Percentiles rank a stretch among this genome's conserved stretches.
Evolutionary conservation across 1,140 invertebrate genomes (phyloP).

Genomic region (Drosophila ogumai): DNA sequence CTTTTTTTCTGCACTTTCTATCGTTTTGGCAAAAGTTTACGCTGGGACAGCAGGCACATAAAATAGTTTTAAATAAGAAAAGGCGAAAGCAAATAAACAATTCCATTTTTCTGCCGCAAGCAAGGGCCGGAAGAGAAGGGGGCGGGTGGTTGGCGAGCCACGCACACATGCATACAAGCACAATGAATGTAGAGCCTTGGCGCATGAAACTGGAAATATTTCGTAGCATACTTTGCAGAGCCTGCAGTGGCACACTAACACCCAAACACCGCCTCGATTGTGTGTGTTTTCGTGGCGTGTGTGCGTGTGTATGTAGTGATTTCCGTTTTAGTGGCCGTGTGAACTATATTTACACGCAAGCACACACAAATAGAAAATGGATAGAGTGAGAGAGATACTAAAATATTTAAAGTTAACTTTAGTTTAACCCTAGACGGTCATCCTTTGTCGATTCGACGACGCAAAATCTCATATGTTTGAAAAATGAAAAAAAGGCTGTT

Average conservation of each 20-base stretch:
- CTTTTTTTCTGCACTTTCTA: conserved; percentile 43
- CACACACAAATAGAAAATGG: conserved; percentile 5
- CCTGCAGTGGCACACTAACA: conserved; percentile 72
- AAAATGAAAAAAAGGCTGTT: too few relatives aligned
- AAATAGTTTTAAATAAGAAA: conserved; percentile 83
- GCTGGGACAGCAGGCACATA: conserved; percentile 78
- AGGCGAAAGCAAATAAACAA: conserved; percentile 82
- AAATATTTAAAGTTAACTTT: conserved; percentile 32
- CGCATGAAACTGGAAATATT: conserved; percentile 82
- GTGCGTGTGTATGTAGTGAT: conserved; percentile 24
- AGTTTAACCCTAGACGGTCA: too few relatives aligned
- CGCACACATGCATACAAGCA: conserved; percentile 45
- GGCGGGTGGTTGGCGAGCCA: conserved; percentile 37
- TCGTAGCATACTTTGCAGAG: conserved; percentile 76
- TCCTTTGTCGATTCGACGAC: too few relatives aligned
- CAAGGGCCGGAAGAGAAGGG: background rate
- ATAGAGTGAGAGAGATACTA: background rate
- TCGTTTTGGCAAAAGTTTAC: conserved; percentile 72
- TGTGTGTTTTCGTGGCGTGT: conserved; percentile 11
- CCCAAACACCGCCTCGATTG: conserved; percentile 16
- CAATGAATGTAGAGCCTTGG: conserved; percentile 73
- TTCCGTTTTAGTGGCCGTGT: conserved; percentile 79
- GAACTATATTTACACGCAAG: conserved; percentile 73
- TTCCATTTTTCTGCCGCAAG: conserved; percentile 71
- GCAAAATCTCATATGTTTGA: too few relatives aligned